Conservation (phyloP, 2,113 vertebrate species). For the Pachyramphus minor region DNA sequence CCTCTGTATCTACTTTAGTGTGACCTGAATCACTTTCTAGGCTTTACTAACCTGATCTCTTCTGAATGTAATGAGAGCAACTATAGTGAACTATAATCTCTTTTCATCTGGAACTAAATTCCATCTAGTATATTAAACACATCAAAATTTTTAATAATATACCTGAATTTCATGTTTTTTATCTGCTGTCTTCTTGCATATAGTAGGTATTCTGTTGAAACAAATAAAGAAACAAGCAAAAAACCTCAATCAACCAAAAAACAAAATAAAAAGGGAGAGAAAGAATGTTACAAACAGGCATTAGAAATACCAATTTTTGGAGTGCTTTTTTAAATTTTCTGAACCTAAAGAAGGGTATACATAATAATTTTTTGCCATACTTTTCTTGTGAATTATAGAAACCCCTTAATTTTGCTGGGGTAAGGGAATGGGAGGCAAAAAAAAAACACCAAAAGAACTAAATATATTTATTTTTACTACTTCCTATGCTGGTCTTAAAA, state of each 20-base stretch:
- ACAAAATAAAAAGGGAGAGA: background rate
- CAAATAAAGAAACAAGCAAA: background rate
- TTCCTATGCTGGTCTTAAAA: background rate
- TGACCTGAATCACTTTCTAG: background rate
- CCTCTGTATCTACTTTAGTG: background rate
- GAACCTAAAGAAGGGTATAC: background rate
- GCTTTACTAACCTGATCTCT: background rate
- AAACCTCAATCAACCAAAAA: background rate
- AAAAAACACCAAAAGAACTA: background rate
- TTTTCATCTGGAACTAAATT: background rate
- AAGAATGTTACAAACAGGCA: background rate
- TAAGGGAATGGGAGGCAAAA: background rate
- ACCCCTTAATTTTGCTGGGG: fast-evolving
- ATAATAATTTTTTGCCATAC: background rate
- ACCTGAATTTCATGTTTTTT: background rate
- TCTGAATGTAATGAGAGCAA: background rate
- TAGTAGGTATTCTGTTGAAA: background rate
- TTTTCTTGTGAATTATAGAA: background rate
- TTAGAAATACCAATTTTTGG: background rate
- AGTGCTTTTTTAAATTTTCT: background rate
- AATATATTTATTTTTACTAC: background rate
- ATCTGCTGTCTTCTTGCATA: background rate
- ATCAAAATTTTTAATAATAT: background rate
- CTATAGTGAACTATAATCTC: background rate
- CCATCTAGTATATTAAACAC: background rate